Base-by-base conservation (phyloP, 2,113 vertebrate genomes). In the Loxodonta africana region DNA sequence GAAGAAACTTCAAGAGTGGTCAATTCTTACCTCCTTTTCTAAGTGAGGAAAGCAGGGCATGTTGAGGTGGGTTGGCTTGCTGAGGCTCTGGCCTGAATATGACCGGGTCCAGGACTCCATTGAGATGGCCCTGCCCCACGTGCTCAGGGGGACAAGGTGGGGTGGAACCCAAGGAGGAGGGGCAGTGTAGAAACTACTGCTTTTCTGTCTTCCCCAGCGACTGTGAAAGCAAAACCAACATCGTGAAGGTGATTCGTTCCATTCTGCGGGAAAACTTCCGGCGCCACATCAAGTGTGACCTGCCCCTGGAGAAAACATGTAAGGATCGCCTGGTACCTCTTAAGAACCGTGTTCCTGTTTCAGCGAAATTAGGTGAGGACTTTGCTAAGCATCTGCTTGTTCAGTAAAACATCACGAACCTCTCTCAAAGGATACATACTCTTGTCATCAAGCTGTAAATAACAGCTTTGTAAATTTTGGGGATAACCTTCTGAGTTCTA, bases 181-280 rank as follows among this genome's bases (percentile, higher is more conserved):
- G 69, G 62, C 67, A 15, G 15, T 30, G 8, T 25, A n/a, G 46
- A 46, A 1, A 9, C 21, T 0, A 0, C 26, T 8, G 26, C 67
- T 30, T 28, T 57, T 57, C 67, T 60, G 78, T 98, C 46, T 84
- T 97, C 95, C 80, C 63, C 88, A 99, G 99, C 78, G 99, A 99
- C 96, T 99, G 98, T 0, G 99, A 99, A 96, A 99, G 99, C 98
- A 99, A 99, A 98, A 99, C 99, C 89, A 99, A 92, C 97, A 98
- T 99, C 0, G 99, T 99, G 92, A 99, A 99, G 98, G 99, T 99
- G 98, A 99, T 99, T 80, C 99, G 99, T 90, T 99, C 99, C 11
- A 99, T 99, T 95, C 98, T 99, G 98, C 96, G 99, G 97, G 99
- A 99, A 95, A 99, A 99, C 93, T 98, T 99, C 98, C 98, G 99